Conservation (phyloP, 2,797 vertebrate species). For the Anguilla obscura region DNA sequence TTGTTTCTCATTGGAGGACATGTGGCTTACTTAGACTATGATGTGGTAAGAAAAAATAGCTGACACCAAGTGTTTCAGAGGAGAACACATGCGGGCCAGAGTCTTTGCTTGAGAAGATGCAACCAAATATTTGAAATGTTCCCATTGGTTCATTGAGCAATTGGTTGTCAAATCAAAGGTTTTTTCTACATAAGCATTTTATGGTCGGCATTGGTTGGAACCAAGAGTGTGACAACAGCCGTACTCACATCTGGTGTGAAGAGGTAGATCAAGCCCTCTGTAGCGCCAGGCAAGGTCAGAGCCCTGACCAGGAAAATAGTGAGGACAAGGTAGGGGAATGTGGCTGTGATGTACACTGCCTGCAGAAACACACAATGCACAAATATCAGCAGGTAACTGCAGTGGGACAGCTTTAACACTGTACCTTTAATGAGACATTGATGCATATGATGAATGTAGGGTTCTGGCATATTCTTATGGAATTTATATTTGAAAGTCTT, state of each 20-base stretch:
- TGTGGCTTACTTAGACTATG: not conserved
- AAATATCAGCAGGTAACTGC: not conserved
- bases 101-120: not conserved
- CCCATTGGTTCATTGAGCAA: not conserved
- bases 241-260: constrained; percentile 75
- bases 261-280: constrained; percentile 65
- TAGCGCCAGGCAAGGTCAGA: constrained; percentile 71
- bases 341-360: constrained; percentile 74
- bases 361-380: constrained; percentile 38
- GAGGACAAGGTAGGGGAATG: constrained; percentile 74
- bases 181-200: too few relatives aligned
- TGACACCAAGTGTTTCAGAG: not conserved
- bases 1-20: too few relatives aligned
- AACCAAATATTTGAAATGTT: not conserved
- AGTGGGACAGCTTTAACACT: too few relatives aligned
- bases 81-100: not conserved
- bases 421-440: too few relatives aligned
- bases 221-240: not conserved
- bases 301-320: constrained; percentile 73
- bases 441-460: too few relatives aligned
- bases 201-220: not conserved
- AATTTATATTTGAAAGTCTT: too few relatives aligned
- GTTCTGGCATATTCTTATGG: too few relatives aligned
- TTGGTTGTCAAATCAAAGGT: not conserved
- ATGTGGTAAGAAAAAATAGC: not conserved